Evolutionary conservation across 92 coral and sea anemone species (phyloP).

Genomic region (Montipora capitata): DNA sequence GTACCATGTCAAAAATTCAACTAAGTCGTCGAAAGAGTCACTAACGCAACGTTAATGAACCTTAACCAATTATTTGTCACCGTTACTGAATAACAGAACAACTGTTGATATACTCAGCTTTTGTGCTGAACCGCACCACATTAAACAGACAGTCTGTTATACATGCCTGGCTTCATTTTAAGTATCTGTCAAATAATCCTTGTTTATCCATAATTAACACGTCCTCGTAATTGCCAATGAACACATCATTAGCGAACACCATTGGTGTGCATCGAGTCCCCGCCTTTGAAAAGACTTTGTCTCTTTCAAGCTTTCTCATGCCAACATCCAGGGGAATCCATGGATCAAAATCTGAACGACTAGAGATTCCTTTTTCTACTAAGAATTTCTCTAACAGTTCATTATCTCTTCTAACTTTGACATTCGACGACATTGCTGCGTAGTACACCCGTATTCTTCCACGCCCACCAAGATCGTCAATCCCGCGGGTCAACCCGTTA

Average conservation of each 20-base stretch:
- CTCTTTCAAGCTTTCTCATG: constrained; percentile 83
- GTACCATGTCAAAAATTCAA: no score
- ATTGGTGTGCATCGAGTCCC: constrained; percentile 92
- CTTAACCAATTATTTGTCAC: no score
- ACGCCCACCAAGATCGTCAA: constrained; percentile 74
- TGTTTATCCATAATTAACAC: constrained; percentile 89
- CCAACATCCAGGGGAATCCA: constrained; percentile 96
- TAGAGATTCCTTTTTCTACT: constrained; percentile 79
- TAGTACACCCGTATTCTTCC: constrained; percentile 88
- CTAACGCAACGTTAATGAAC: no score
- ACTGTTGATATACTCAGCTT: no score
- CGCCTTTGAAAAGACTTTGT: constrained; percentile 87
- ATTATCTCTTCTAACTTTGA: constrained; percentile 87
- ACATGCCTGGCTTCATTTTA: constrained; percentile 1
- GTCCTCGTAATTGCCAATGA: constrained; percentile 92
- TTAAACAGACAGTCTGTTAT: no score
- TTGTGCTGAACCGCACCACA: no score
- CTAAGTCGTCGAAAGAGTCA: no score
- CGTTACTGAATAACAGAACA: no score
- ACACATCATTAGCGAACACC: constrained; percentile 90
- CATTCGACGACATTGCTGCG: constrained; percentile 89
- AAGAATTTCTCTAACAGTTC: constrained; percentile 83
- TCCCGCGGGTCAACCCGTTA: constrained; percentile 21
- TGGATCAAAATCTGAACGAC: constrained; percentile 67
- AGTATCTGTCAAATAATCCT: constrained; percentile 82